Conservation (phyloP, 2,888 invertebrate genomes). For the Calliphora vomitoria region DNA sequence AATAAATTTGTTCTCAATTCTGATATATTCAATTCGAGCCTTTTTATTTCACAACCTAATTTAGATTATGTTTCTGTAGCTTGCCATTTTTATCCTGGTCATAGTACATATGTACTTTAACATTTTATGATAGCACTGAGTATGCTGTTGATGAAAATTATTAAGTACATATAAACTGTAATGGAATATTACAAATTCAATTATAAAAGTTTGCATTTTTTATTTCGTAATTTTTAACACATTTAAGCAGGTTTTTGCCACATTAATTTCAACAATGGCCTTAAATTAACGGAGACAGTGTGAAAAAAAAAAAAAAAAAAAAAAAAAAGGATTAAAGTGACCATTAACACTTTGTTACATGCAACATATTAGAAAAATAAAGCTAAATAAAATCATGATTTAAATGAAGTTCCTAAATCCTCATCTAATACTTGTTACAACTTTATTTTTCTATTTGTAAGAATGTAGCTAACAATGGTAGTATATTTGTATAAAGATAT, state of each 20-base stretch:
- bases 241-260: conserved; percentile 27
- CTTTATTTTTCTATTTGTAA: background rate
- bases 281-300: background rate
- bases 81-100: background rate
- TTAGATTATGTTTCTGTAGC: too few species aligned
- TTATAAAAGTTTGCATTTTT: conserved; percentile 48
- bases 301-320: background rate
- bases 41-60: too few species aligned
- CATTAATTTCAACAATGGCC: conserved; percentile 22
- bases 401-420: conserved; percentile 22
- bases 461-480: background rate
- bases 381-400: conserved; percentile 21
- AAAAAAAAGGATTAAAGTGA: conserved; percentile 9
- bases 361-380: background rate
- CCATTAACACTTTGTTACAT: conserved; percentile 10
- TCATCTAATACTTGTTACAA: conserved; percentile 22
- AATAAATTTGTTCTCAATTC: too few species aligned
- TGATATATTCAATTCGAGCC: too few species aligned
- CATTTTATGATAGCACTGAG: conserved; percentile 40
- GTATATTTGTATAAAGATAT: conserved; percentile 23
- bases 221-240: conserved; percentile 31
- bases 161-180: conserved; percentile 56
- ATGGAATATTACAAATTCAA: conserved; percentile 54
- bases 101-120: background rate
- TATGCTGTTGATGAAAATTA: conserved; percentile 18